Evolutionary conservation across 2,888 invertebrate genomes (phyloP).

Genomic region (Xestoiulus laeticollis): DNA sequence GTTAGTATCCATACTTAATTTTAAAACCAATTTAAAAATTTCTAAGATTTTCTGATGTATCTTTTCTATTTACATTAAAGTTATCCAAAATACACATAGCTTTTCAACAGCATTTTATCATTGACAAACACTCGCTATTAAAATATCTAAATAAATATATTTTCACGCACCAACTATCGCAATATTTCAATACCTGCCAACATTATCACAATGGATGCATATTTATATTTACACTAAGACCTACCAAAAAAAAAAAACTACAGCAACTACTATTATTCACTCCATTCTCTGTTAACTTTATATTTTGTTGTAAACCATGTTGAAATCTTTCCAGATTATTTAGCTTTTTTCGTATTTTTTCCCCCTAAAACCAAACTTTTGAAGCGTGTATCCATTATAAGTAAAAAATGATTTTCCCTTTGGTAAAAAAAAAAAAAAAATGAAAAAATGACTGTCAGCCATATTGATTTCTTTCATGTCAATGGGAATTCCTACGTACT

Average conservation of each 20-base stretch:
- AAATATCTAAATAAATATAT: not conserved
- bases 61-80: too few species aligned
- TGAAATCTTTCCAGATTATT: slow-evolving; percentile 32
- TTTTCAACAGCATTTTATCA: not conserved
- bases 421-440: not conserved
- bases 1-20: too few species aligned
- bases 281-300: not conserved
- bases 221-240: slow-evolving; percentile 5
- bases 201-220: not conserved
- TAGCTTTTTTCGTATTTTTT: not conserved
- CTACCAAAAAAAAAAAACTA: not conserved
- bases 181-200: not conserved
- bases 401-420: slow-evolving; percentile 11
- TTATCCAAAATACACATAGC: too few species aligned
- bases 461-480: not conserved
- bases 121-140: not conserved
- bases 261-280: not conserved
- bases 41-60: too few species aligned
- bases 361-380: not conserved
- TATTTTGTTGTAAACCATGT: not conserved
- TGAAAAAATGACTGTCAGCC: slow-evolving; percentile 34
- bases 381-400: slow-evolving; percentile 27
- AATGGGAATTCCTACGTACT: not conserved
- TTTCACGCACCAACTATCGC: not conserved
- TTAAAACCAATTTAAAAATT: too few species aligned